Conservation (phyloP, 2,113 vertebrate genomes). For the Caranx melampygus region DNA sequence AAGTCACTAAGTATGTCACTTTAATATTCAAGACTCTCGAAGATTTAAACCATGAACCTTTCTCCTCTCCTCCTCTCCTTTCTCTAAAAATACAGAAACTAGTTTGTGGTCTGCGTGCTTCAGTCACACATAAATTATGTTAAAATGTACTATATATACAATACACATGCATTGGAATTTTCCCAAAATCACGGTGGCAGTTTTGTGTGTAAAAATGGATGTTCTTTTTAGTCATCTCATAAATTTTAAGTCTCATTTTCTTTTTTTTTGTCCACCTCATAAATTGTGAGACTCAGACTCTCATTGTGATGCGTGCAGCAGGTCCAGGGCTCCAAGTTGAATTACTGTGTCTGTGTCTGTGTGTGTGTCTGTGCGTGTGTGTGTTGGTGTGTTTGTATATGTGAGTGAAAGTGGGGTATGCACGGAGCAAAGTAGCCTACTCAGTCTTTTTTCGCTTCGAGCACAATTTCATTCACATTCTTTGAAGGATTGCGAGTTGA, state of each 20-base stretch:
- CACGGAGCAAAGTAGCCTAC: constrained; percentile 20
- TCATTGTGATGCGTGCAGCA: neutral
- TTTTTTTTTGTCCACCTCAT: neutral
- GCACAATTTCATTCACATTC: constrained; percentile 29
- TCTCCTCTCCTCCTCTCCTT: neutral
- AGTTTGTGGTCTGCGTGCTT: constrained; percentile 13
- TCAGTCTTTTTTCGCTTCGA: constrained; percentile 19
- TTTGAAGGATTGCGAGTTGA: constrained; percentile 32
- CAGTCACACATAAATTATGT: neutral
- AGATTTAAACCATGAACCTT: constrained; percentile 26
- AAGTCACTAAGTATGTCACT: constrained; percentile 31
- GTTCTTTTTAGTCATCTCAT: neutral
- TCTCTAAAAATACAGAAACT: constrained; percentile 46
- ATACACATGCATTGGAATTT: neutral
- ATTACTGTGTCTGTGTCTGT: neutral
- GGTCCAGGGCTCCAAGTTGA: neutral
- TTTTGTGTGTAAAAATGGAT: neutral
- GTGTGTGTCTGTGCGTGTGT: neutral
- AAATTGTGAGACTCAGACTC: neutral
- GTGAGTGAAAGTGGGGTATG: constrained; percentile 22
- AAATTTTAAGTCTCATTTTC: neutral
- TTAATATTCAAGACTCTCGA: constrained; percentile 41
- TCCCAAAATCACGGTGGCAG: neutral
- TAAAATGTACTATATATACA: neutral
- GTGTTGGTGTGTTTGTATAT: neutral